Base-by-base conservation (phyloP, 2,888 invertebrate genomes). In the Drosophila cognata region DNA sequence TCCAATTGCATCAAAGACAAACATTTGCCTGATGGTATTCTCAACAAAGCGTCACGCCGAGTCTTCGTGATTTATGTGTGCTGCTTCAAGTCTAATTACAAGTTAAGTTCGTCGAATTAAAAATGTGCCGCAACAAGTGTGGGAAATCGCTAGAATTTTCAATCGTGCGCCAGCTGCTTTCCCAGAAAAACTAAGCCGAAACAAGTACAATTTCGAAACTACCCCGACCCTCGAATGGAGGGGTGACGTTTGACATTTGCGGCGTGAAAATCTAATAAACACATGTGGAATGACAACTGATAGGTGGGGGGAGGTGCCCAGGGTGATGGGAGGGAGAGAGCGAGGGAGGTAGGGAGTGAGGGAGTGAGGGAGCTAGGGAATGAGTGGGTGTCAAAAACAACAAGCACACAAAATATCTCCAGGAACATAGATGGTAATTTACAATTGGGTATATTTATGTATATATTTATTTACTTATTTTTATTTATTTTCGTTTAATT, bases 101-200 rank as follows among this genome's bases (percentile, higher is more conserved):
- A 81, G 76, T 73, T 72, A 87, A 87, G 87, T 84, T 89, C 82
- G 71, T 79, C 82, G 89, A 89, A 87, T 85, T 72, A 80, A 77
- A 71, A 83, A 68, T 70, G 70, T 55, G 77, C 48, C 78, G 70
- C 85, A 87, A 89, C 85, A 89, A 86, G 86, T 89, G 89, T 84
- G 82, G 78, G 80, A 82, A 86, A 84, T 77, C 43, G 68, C 63
- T 31, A 66, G 71, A 81, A 57, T 70, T 55, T 74, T 59, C 67
- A 61, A 68, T 60, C 4, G 62, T 25, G 46, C 35, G 50, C 67
- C 84, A 86, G 85, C 90, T 90, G 89, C 58, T 82, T 86, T 85
- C 89, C 53, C 33, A 58, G 85, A 85, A 84, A 73, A 61, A 62
- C 67, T 58, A 78, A 74, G 41, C 73, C 71, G 66, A 72, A 72